Percentiles rank a stretch among this genome's conserved stretches.
Conservation (phyloP, 2,888 invertebrate species). For the Acheta domesticus region DNA sequence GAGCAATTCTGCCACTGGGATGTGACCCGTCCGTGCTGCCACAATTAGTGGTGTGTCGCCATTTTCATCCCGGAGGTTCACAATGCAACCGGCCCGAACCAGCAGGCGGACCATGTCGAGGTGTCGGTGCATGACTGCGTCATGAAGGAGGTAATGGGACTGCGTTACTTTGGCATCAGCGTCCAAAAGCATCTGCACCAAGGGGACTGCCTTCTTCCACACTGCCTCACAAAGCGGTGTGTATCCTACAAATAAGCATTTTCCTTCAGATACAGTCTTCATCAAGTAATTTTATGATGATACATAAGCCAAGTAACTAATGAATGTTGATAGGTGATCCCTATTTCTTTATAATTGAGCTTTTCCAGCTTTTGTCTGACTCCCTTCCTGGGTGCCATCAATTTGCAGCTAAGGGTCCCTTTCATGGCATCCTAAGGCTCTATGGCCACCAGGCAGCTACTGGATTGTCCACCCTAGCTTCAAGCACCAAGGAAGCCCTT, state of each 20-base stretch:
- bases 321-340: not conserved
- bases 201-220: slow-evolving; percentile 58
- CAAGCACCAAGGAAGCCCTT: no score
- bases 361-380: no score
- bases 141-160: slow-evolving; percentile 66
- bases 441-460: no score
- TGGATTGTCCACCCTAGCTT: no score
- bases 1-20: slow-evolving; percentile 53
- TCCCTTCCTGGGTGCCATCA: no score
- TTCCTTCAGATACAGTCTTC: not conserved
- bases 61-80: slow-evolving; percentile 61
- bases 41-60: slow-evolving; percentile 68
- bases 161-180: slow-evolving; percentile 68
- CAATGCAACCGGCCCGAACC: slow-evolving; percentile 55
- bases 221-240: slow-evolving; percentile 71
- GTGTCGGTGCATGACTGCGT: slow-evolving; percentile 62
- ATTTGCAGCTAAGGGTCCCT: no score
- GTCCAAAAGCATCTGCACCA: slow-evolving; percentile 58
- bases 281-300: not conserved
- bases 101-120: slow-evolving; percentile 57
- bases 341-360: not conserved
- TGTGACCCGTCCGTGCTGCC: slow-evolving; percentile 53
- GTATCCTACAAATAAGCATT: slow-evolving; percentile 50
- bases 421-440: no score
- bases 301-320: not conserved